Conservation (phyloP, 2,888 invertebrate species). For the Drosophila sordidula region DNA sequence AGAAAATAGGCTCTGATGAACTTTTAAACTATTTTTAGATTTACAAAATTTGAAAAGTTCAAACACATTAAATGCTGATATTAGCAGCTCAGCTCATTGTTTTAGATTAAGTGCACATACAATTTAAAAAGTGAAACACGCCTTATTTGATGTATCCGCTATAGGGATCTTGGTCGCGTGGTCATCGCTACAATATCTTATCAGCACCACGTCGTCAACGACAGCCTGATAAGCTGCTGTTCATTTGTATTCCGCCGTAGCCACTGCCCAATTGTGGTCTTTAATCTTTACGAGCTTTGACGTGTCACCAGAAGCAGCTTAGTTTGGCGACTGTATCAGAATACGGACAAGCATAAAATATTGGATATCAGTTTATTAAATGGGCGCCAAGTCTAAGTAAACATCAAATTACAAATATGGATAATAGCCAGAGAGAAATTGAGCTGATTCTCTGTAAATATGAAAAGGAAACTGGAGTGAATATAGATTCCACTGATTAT, state of each 20-base stretch:
- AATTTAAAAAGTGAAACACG: too few relatives aligned
- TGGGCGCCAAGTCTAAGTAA: constrained; percentile 8
- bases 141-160: too few relatives aligned
- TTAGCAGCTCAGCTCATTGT: too few relatives aligned
- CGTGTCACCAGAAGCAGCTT: constrained; percentile 16
- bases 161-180: constrained; percentile 47
- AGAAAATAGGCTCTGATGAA: too few relatives aligned
- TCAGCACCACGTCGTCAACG: constrained; percentile 44
- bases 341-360: background rate
- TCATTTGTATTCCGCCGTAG: constrained; percentile 3
- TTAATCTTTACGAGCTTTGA: constrained; percentile 26
- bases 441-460: background rate
- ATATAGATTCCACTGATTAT: background rate
- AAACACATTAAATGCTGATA: too few relatives aligned
- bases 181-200: constrained; percentile 29
- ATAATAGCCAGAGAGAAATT: background rate
- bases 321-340: constrained; percentile 1
- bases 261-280: constrained; percentile 7
- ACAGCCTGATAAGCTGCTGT: constrained; percentile 22
- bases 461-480: background rate
- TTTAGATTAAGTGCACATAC: too few relatives aligned
- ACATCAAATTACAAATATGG: constrained; percentile 1
- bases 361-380: constrained; percentile 4
- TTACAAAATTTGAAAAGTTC: too few relatives aligned
- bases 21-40: too few relatives aligned